phyloP scores from a whole-genome alignment of 2,113 vertebrate species.

The Equus przewalskii region DNA sequence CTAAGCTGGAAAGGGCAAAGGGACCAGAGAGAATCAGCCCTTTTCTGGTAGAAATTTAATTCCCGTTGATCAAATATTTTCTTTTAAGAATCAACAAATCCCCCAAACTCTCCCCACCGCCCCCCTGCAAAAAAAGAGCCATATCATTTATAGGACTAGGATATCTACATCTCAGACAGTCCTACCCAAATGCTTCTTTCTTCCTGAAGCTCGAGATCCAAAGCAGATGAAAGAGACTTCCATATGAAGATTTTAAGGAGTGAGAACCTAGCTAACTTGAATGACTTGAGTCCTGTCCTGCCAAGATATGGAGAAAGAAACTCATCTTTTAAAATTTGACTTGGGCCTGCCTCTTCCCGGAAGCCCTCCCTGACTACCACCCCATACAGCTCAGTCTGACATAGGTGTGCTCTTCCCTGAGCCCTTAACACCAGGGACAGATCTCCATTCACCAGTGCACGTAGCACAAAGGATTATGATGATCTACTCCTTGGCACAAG shows the following conservation, averaged over 20 bases:
- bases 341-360: not conserved
- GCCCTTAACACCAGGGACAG: not conserved
- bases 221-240: not conserved
- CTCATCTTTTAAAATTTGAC: not conserved
- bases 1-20: not conserved
- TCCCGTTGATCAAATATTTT: not conserved
- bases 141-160: not conserved
- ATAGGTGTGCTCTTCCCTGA: not conserved
- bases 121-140: not conserved
- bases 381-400: not conserved
- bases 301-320: not conserved
- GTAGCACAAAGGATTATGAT: not conserved
- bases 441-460: too few relatives aligned
- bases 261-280: not conserved
- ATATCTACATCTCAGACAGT: not conserved
- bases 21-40: not conserved
- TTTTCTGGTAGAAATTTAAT: not conserved
- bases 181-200: not conserved
- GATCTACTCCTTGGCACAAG: not conserved
- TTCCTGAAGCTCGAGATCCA: not conserved
- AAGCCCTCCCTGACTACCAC: not conserved
- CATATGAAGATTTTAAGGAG: not conserved
- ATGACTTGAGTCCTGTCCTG: not conserved
- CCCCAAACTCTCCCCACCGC: not conserved
- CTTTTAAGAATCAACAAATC: not conserved